Conservation (phyloP, 1,140 invertebrate genomes). For the Caenorhabditis briggsae region DNA sequence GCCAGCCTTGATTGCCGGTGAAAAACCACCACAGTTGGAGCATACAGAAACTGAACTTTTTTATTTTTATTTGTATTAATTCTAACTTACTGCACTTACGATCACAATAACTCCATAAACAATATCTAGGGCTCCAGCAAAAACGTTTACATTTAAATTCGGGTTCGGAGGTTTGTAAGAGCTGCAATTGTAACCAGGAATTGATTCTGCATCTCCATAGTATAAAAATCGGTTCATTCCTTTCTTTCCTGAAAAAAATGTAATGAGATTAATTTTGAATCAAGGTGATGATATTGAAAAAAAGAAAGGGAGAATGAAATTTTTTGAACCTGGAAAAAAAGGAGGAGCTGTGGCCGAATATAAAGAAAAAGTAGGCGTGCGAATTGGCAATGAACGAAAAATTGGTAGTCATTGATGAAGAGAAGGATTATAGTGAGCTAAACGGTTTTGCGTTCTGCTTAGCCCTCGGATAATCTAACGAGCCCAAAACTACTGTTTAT, state of each 20-base stretch:
- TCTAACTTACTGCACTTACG: neutral
- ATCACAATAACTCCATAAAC: slow-evolving; percentile 29
- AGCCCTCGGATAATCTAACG: neutral
- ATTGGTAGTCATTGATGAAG: neutral
- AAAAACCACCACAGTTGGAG: slow-evolving; percentile 12
- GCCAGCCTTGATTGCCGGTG: slow-evolving; percentile 10
- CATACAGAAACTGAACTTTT: slow-evolving; percentile 23
- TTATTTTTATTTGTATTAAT: no score
- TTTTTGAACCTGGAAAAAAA: neutral
- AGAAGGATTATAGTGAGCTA: slow-evolving; percentile 19
- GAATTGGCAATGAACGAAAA: neutral
- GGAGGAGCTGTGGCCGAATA: neutral
- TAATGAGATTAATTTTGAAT: neutral
- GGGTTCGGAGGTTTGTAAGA: neutral
- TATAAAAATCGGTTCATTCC: slow-evolving; percentile 37
- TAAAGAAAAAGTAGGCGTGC: neutral
- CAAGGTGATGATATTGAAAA: neutral
- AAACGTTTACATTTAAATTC: neutral
- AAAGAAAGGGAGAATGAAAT: neutral
- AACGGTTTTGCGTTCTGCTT: neutral
- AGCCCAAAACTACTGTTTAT: neutral
- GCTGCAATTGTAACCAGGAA: slow-evolving; percentile 31
- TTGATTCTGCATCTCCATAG: slow-evolving; percentile 3
- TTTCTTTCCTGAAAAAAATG: no score
- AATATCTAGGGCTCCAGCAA: neutral